Base-by-base conservation (phyloP, 1,140 invertebrate species). In the Amyelois transitella region DNA sequence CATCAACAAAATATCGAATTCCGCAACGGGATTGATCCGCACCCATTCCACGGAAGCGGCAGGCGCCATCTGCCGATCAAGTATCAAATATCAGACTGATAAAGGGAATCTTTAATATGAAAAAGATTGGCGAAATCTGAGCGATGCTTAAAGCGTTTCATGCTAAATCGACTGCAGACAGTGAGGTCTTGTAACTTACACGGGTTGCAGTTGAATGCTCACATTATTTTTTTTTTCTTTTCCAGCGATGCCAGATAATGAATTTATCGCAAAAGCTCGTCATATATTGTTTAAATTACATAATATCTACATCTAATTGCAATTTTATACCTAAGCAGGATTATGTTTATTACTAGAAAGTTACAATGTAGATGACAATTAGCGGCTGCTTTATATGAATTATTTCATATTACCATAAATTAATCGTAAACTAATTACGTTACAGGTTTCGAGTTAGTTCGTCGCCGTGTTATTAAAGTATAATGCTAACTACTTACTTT, bases 1-100 rank as follows among this genome's bases (percentile, higher is more conserved):
- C 67, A 71, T 80, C 77, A 82, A 85, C 79, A 84, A 86, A 86
- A 85, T 71, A 83, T 86, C 79, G 57, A 47, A 73, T 86, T 84
- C 69, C 76, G 69, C 53, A 58, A 61, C 56, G 74, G 68, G 72
- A 75, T 69, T 66, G 57, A 79, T 77, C 69, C 54, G 69, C 68
- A 63, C 53, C 70, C 72, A 77, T 68, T 75, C 65, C 62, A 79
- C 81, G 77, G 81, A 82, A 85, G 81, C 82, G 63, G 51, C 62
- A 67, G 81, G 82, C 81, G 81, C 80, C 80, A 80, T 80, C 81
- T 86, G 82, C 72, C 60, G 62, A 25, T 47, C 20, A 51, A 62
- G 73, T 80, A 77, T 82, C 79, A 61, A 77, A 75, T 85, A 55
- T 57, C 77, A 58, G 51, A 55, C 52, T 66, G 72, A 79, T 77